phyloP scores from a whole-genome alignment of 2,797 vertebrate genomes.

The Pteronotus mesoamericanus region DNA sequence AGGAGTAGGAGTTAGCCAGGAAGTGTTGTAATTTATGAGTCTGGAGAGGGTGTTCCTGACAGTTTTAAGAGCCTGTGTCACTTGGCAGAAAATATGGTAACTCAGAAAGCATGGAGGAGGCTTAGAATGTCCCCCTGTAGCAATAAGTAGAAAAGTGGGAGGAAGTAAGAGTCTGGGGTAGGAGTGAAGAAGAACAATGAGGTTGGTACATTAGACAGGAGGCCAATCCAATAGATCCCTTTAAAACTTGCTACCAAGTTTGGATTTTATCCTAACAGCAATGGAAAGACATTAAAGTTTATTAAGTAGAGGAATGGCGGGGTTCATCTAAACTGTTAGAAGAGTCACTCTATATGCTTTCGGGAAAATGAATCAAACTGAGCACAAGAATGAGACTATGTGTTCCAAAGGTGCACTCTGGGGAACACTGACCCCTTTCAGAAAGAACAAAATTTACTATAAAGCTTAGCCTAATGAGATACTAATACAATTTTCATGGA shows the following conservation, averaged over 20 bases:
- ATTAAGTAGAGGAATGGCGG: neutral
- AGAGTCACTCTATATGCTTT: neutral
- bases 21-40: neutral
- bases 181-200: neutral
- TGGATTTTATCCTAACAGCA: neutral
- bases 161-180: neutral
- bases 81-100: neutral
- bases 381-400: neutral
- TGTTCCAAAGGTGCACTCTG: neutral
- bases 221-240: neutral
- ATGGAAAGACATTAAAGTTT: neutral
- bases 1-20: neutral
- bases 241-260: neutral
- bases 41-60: neutral
- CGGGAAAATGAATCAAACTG: neutral
- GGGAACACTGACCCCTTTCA: neutral
- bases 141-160: neutral
- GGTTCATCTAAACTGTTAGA: neutral
- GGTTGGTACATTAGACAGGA: neutral
- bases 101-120: neutral
- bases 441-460: neutral
- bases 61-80: neutral
- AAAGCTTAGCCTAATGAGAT: neutral
- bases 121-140: neutral
- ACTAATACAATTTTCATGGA: neutral